Evolutionary conservation across 1,140 invertebrate species (phyloP), one percentile per base, ranked within the genome.

Genomic region (Leptinotarsa lineolata): DNA sequence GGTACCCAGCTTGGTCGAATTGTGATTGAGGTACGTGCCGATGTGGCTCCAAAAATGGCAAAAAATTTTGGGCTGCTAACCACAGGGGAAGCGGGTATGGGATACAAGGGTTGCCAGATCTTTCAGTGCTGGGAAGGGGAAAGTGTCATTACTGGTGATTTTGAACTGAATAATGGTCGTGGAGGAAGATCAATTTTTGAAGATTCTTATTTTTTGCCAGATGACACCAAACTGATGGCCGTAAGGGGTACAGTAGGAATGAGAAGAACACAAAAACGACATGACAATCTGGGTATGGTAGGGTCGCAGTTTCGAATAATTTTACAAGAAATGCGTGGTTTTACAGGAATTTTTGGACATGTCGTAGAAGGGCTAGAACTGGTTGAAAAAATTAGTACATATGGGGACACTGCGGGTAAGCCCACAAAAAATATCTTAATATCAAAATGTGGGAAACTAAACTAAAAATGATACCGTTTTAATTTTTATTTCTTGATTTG

Each of bases 31-130:
- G 91, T 96, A 11, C 89, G 93, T 76, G 90, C 90, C 8, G 93
- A 97, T 84, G 90, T 91, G 5, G 94, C 94, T 3, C 96, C 96
- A 4, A 94, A 92, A 81, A 97, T 97, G 89, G 92, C 93, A 22
- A 93, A 94, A 82, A 97, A 97, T 84, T 97, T 97, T 84, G 89
- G 90, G 73, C 88, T 91, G 1, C 85, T 97, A 3, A 90, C 92
- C 13, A 93, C 92, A 0, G 93, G 94, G 2, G 93, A 95, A 78
- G 87, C 90, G 21, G 93, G 93, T 13, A 88, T 92, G 70, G 91
- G 92, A 30, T 94, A 94, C 80, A 92, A 92, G 74, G 92, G 92
- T 15, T 94, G 93, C 83, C 86, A 89, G 67, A 90, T 94, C 73
- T 94, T 94, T 81, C 92, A 94, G 79, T 93, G 92, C 78, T 94